Percentiles rank a stretch among this genome's conserved stretches.
Evolutionary conservation across 2,888 invertebrate species (phyloP).

Genomic region (Yponomeuta sedellus): DNA sequence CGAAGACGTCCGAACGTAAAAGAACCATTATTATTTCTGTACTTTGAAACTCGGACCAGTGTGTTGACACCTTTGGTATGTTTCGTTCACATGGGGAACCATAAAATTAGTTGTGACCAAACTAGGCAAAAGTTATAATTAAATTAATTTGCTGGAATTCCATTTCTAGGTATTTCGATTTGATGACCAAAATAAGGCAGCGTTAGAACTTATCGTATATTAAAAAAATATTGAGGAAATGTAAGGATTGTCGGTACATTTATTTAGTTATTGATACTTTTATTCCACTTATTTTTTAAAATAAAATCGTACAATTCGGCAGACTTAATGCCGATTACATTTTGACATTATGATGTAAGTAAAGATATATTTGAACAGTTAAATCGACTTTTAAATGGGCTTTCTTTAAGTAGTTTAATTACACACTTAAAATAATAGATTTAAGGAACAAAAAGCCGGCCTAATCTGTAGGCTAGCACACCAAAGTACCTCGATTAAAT

Average conservation of each 20-base stretch:
- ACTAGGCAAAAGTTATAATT: not conserved
- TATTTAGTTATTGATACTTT: no score
- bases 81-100: not conserved
- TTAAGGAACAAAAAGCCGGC: not conserved
- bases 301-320: no score
- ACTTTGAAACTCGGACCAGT: not conserved
- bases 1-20: no score
- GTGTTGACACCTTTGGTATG: not conserved
- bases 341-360: not conserved
- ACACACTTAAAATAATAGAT: slow-evolving; percentile 1
- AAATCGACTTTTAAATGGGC: not conserved
- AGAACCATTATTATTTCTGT: no score
- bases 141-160: not conserved
- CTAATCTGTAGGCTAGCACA: not conserved
- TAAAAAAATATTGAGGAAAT: not conserved
- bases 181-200: slow-evolving; percentile 4
- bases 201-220: not conserved
- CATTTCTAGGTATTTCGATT: not conserved
- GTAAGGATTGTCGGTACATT: no score
- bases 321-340: no score
- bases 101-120: not conserved
- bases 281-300: no score
- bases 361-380: not conserved
- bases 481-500: slow-evolving; percentile 30
- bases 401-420: not conserved